Evolutionary conservation across 1,140 invertebrate genomes (phyloP).

Genomic region (Vanessa atalanta): DNA sequence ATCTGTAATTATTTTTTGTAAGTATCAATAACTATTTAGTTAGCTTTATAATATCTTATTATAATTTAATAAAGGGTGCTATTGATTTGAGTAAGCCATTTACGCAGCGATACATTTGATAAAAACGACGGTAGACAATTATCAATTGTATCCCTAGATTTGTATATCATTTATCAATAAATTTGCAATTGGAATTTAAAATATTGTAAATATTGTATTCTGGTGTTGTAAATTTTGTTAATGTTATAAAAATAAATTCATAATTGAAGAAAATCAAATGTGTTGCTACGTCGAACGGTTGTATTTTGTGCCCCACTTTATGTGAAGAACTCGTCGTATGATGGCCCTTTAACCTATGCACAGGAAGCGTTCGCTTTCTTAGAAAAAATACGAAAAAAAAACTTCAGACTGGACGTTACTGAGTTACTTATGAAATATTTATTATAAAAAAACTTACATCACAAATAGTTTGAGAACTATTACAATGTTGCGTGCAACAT

Average conservation of each 20-base stretch:
- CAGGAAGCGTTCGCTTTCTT: neutral
- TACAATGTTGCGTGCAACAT: constrained; percentile 60
- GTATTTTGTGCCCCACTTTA: neutral
- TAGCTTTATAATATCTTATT: constrained; percentile 43
- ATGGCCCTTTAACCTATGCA: neutral
- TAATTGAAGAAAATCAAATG: neutral
- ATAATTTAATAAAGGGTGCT: constrained; percentile 46
- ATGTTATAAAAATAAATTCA: neutral
- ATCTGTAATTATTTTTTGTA: constrained; percentile 55
- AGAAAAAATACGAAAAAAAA: neutral
- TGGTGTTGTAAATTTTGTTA: constrained; percentile 11
- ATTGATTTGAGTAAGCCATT: constrained; percentile 23
- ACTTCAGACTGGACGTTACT: neutral
- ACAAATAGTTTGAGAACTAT: constrained; percentile 33
- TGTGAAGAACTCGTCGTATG: neutral
- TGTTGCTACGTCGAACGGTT: neutral
- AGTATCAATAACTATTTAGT: constrained; percentile 48
- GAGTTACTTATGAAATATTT: neutral
- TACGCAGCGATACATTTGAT: neutral
- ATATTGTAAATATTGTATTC: constrained; percentile 3
- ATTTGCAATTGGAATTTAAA: neutral
- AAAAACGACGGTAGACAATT: neutral
- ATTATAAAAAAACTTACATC: neutral
- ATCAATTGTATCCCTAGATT: constrained; percentile 1
- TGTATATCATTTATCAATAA: neutral